Percentiles rank a stretch among this genome's conserved stretches.
These are phyloP conservation scores for Callaeas wilsoni DNA, from an alignment of 2,113 vertebrate genomes.

Conservation along the genomic window DNA sequence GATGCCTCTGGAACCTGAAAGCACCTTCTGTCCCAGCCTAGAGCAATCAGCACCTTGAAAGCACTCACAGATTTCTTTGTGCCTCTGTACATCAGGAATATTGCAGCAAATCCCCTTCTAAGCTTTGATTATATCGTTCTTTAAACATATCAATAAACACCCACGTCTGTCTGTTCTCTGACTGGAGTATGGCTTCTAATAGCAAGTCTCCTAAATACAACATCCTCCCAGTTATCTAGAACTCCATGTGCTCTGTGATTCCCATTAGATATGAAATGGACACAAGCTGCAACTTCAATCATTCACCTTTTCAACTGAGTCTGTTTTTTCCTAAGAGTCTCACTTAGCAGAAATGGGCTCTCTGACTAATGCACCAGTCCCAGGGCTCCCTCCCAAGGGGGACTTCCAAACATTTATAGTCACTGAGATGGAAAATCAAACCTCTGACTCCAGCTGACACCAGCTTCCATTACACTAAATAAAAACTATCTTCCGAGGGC, in stretches of 20 bases:
- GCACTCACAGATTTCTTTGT: not conserved
- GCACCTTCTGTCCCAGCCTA: not conserved
- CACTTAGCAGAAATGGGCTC: not conserved
- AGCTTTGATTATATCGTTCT: not conserved
- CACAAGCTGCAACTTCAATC: not conserved
- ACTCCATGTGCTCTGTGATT: not conserved
- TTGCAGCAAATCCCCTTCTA: not conserved
- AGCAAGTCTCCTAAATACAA: not conserved
- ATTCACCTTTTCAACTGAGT: not conserved
- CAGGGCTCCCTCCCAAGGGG: not conserved
- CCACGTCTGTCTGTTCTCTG: not conserved
- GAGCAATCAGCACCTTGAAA: not conserved
- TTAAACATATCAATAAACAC: not conserved
- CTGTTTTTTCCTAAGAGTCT: not conserved
- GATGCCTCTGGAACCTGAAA: not conserved
- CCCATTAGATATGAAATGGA: not conserved
- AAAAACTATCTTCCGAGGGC: not conserved
- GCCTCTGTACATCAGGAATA: not conserved
- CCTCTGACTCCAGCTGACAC: slow-evolving; percentile 27
- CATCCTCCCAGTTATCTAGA: not conserved
- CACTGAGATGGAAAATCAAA: not conserved
- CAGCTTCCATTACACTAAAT: slow-evolving; percentile 12
- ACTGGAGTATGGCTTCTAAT: not conserved
- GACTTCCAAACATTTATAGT: not conserved
- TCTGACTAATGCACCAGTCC: not conserved